Conservation (phyloP, 2,113 vertebrate genomes). For the Rhinogobius similis region DNA sequence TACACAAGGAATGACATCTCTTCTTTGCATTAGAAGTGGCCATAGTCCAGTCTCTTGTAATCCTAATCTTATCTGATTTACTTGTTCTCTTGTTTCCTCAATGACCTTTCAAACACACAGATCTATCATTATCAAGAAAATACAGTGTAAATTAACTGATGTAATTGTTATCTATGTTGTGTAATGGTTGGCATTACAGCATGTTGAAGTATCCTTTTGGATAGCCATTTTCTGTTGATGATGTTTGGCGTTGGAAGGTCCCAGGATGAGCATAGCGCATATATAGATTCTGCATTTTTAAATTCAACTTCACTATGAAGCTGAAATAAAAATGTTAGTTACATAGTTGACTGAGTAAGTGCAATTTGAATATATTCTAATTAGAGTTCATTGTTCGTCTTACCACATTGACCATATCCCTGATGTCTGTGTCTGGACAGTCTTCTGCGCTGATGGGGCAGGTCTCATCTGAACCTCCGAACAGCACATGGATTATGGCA, state of each 20-base stretch:
- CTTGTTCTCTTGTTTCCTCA: conserved; percentile 32
- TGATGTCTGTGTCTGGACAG: conserved; percentile 48
- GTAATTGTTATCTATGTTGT: not conserved
- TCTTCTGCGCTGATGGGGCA: conserved; percentile 32
- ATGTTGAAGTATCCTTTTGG: conserved; percentile 42
- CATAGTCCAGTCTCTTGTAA: conserved; percentile 45
- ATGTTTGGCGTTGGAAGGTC: conserved; percentile 43
- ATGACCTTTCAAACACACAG: conserved; percentile 31
- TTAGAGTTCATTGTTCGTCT: not conserved
- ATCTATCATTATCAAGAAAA: not conserved
- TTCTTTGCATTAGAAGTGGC: conserved; percentile 39
- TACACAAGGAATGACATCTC: conserved; percentile 44
- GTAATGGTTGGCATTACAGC: conserved; percentile 34
- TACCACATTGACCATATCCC: conserved; percentile 39
- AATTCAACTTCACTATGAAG: conserved; percentile 34
- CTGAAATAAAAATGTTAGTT: conserved; percentile 15
- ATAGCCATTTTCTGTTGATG: conserved; percentile 51
- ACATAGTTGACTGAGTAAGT: not conserved
- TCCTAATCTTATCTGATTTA: conserved; percentile 32
- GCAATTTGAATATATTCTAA: not conserved
- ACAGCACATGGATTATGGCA: conserved; percentile 42
- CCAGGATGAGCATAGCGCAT: conserved; percentile 39
- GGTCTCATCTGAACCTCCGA: conserved; percentile 38
- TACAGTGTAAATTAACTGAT: not conserved
- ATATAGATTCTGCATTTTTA: conserved; percentile 33